These are phyloP conservation scores for Ia io DNA, from an alignment of 2,113 vertebrate genomes.

Conservation along the genomic window DNA sequence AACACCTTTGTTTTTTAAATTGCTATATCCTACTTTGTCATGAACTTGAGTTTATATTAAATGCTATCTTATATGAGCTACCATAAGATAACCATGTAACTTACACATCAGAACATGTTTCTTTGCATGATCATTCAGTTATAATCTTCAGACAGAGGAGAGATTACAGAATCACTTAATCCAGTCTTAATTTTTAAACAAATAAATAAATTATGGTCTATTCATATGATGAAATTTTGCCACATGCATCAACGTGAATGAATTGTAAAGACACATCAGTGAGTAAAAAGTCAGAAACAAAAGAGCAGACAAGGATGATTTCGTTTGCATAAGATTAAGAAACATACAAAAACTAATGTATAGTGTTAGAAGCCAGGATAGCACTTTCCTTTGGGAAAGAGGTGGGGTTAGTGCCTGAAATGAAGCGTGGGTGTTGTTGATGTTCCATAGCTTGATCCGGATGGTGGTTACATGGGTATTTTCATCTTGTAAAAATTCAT, in stretches of 20 bases:
- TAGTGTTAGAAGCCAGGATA: not conserved
- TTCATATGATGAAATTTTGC: not conserved
- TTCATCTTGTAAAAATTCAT: not conserved
- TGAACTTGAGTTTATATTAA: not conserved
- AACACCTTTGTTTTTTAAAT: not conserved
- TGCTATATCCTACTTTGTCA: not conserved
- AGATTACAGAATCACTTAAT: not conserved
- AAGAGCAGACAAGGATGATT: not conserved
- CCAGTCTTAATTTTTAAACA: not conserved
- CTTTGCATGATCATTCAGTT: not conserved
- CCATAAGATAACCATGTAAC: not conserved
- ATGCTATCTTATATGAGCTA: not conserved
- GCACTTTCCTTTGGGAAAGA: not conserved
- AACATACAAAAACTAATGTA: not conserved
- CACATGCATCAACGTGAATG: not conserved
- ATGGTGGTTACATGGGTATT: not conserved
- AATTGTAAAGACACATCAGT: not conserved
- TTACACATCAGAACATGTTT: not conserved
- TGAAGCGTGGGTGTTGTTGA: not conserved
- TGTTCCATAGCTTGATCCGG: not conserved
- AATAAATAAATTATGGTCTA: not conserved
- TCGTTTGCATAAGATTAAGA: not conserved
- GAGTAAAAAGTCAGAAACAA: constrained; percentile 6
- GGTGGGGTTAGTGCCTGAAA: not conserved
- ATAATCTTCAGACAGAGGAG: not conserved